Base-by-base conservation (phyloP, 2,888 invertebrate species). In the Pachliopta kotzebuea region DNA sequence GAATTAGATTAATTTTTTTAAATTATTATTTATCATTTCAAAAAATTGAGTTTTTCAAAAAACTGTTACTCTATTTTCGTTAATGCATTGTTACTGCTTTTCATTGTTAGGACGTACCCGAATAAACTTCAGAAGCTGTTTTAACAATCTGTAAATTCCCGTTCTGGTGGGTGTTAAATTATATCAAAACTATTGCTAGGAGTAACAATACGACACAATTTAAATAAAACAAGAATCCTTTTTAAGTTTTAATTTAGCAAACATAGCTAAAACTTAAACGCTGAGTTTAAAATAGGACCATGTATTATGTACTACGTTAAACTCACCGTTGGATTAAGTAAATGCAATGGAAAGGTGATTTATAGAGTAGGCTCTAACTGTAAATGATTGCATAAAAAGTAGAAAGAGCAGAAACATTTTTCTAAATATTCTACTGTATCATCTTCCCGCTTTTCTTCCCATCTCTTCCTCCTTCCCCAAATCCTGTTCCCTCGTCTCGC, bases 181-280 rank as follows among this genome's bases (percentile, higher is more conserved):
- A 70, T 76, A 81, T 89, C 90, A 90, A 90, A 86, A 71, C 75
- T 67, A 68, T 56, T 60, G 63, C 61, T 24, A 73, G 77, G 86
- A 84, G 84, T 80, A 77, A 78, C 57, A 52, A 58, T 45, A 54
- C 42, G 60, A 49, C 45, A 54, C n/a, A 42, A 58, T 59, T 63
- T 58, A 58, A 26, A 63, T n/a, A 45, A 45, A n/a, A 18, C 2
- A 18, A 18, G 4, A 18, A 45, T 18, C n/a, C 18, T 45, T 45
- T 45, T n/a, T 18, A 4, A 26, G 26, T 6, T 26, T 3, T 26
- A 26, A 4, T 26, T 26, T 4, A 26, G 3, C 4, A 26, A 26
- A 6, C 6, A 26, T 26, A 6, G 26, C 26, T 26, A 4, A 26
- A 26, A 26, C 3, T 26, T 26, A 26, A 26, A 26, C 6, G 26